Evolutionary conservation across 2,113 vertebrate species (phyloP).

Genomic region (Centropristis striata): DNA sequence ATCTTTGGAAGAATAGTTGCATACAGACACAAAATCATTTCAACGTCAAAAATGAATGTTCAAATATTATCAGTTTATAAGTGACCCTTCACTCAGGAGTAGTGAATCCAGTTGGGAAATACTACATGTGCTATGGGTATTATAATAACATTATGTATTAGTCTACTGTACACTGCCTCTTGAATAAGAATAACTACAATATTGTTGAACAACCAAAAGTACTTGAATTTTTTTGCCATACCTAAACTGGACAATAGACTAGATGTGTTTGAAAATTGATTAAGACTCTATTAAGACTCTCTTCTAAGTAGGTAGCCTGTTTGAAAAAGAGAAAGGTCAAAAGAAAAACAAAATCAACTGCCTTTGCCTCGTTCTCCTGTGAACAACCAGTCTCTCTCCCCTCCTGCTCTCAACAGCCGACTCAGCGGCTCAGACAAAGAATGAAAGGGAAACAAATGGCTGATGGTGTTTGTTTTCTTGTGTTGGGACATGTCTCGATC

Average conservation of each 20-base stretch:
- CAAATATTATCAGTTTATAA: constrained; percentile 42
- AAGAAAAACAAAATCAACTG: constrained; percentile 15
- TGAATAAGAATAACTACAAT: constrained; percentile 56
- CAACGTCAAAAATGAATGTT: constrained; percentile 44
- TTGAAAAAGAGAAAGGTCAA: constrained; percentile 40
- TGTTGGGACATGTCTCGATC: constrained; percentile 57
- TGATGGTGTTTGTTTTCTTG: constrained; percentile 59
- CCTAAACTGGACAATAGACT: constrained; percentile 28
- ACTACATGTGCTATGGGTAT: constrained; percentile 56
- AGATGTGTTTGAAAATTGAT: constrained; percentile 19
- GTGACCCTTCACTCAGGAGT: constrained; percentile 51
- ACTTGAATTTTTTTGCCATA: constrained; percentile 34
- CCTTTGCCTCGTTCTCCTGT: constrained; percentile 20
- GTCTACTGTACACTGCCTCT: constrained; percentile 31
- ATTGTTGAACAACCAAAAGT: constrained; percentile 62
- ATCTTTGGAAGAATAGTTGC: constrained; percentile 64
- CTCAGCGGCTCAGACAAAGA: constrained; percentile 60
- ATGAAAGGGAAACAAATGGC: constrained; percentile 72
- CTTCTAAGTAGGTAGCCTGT: constrained; percentile 24
- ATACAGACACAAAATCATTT: constrained; percentile 61
- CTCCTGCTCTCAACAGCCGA: constrained; percentile 47
- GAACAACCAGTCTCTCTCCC: constrained; percentile 29
- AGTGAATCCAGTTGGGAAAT: constrained; percentile 48
- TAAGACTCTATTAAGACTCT: constrained; percentile 28
- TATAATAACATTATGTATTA: constrained; percentile 40